phyloP scores from a whole-genome alignment of 2,888 invertebrate species.

The Torymus texanus region DNA sequence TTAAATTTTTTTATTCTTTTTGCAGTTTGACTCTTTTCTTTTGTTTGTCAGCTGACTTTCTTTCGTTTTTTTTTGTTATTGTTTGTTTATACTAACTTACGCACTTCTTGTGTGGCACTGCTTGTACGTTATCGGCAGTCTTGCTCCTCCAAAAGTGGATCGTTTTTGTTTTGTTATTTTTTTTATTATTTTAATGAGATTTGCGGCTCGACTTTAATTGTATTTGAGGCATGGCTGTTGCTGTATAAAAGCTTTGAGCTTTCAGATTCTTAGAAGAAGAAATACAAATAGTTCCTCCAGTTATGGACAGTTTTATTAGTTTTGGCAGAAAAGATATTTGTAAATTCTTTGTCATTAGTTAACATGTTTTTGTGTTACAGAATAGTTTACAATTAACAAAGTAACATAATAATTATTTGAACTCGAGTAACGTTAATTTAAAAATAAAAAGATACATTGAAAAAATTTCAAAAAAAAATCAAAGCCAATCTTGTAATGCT shows the following conservation, averaged over 20 bases:
- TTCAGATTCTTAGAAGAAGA: not conserved
- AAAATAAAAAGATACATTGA: not conserved
- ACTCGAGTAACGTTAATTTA: no score
- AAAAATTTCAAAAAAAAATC: not conserved
- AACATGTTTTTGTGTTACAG: no score
- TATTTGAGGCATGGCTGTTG: no score
- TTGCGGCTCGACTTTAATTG: no score
- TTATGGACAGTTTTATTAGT: not conserved
- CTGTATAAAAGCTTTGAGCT: not conserved
- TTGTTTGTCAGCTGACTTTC: not conserved
- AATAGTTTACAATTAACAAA: no score
- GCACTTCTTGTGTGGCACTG: constrained; percentile 39
- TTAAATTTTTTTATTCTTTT: not conserved
- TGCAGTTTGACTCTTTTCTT: not conserved
- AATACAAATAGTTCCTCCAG: not conserved
- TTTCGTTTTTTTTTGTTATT: constrained; percentile 7
- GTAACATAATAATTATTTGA: no score
- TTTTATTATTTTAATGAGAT: not conserved
- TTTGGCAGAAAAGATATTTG: not conserved
- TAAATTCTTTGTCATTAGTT: no score
- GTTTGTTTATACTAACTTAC: constrained; percentile 11
- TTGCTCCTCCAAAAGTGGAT: constrained; percentile 40
- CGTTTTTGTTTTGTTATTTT: not conserved
- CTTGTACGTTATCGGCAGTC: constrained; percentile 48
- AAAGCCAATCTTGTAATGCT: not conserved